Percentiles rank a stretch among this genome's conserved stretches.
phyloP scores from a whole-genome alignment of 2,113 vertebrate genomes.

The Himantopus leucocephalus region DNA sequence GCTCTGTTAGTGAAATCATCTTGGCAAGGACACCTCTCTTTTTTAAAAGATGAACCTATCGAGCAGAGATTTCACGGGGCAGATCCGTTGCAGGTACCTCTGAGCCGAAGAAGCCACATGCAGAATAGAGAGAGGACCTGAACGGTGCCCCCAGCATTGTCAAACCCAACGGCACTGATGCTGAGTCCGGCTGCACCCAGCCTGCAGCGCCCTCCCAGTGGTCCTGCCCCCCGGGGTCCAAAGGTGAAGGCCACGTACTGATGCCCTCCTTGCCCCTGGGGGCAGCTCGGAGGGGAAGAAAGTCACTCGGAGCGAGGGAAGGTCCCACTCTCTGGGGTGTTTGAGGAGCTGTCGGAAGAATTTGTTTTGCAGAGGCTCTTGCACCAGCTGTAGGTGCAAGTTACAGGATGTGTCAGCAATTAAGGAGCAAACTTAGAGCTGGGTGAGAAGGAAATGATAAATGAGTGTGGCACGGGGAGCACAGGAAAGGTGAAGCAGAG shows the following conservation, averaged over 20 bases:
- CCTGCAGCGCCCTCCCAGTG: accelerated
- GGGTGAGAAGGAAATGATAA: neutral
- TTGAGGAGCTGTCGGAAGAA: neutral
- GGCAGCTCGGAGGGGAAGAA: neutral
- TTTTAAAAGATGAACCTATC: neutral
- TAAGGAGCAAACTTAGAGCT: neutral
- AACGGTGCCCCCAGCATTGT: neutral
- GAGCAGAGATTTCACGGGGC: accelerated
- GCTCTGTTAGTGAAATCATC: neutral
- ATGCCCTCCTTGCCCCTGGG: accelerated
- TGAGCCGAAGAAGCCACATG: neutral
- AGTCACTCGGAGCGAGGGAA: neutral
- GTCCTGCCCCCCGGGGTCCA: neutral
- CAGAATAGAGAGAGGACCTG: neutral
- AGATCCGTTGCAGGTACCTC: neutral
- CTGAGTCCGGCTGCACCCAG: accelerated
- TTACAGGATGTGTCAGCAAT: neutral
- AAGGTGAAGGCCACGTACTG: neutral
- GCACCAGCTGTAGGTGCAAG: neutral
- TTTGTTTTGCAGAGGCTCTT: neutral
- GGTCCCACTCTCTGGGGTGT: neutral
- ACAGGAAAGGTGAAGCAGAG: accelerated
- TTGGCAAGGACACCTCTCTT: neutral
- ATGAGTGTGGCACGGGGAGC: accelerated
- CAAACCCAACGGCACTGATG: neutral